These are phyloP conservation scores for Papilio dardanus DNA, from an alignment of 1,140 invertebrate genomes.

Conservation along the genomic window DNA sequence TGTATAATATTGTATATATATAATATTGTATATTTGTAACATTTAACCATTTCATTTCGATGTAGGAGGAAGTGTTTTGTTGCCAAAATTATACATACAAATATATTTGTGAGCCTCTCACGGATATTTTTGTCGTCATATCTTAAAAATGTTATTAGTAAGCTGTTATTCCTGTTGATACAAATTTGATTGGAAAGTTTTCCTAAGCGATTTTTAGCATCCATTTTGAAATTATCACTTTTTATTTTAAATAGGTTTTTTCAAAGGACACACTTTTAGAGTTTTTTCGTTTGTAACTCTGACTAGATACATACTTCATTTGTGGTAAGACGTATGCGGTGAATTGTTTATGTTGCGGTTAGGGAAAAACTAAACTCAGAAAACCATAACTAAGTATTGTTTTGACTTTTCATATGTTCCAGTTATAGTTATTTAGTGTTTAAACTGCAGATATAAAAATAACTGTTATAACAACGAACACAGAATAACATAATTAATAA, in stretches of 20 bases:
- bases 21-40: background rate
- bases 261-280: background rate
- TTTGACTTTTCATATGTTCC: too few species aligned
- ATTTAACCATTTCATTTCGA: background rate
- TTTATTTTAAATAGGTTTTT: background rate
- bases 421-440: background rate
- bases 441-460: background rate
- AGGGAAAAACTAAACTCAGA: background rate
- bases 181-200: background rate
- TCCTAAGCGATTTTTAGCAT: background rate
- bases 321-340: background rate
- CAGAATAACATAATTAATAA: background rate
- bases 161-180: background rate
- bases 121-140: background rate
- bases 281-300: background rate
- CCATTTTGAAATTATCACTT: background rate
- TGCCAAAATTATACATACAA: slow-evolving; percentile 1
- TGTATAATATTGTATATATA: slow-evolving; percentile 3
- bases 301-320: background rate
- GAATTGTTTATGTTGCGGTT: background rate
- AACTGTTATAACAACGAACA: background rate
- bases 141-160: background rate
- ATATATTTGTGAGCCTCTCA: background rate
- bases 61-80: slow-evolving; percentile 5
- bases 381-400: too few species aligned